Evolutionary conservation across 1,140 invertebrate genomes (phyloP), one percentile per base, ranked within the genome.

Genomic region (Bombyx mandarina): DNA sequence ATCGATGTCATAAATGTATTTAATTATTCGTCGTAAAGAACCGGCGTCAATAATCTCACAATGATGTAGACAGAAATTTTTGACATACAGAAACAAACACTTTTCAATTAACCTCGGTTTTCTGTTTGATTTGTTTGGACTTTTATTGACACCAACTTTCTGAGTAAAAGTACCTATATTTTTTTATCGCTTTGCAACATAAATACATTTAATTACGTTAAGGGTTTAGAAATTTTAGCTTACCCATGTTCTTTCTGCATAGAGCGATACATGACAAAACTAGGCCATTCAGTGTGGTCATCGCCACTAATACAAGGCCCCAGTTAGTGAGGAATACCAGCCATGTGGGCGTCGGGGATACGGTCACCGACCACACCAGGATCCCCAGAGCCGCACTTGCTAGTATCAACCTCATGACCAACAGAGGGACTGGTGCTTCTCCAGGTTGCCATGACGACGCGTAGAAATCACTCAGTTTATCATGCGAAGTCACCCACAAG

Each of bases 311-410:
- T 0, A 89, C 59, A 26, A 92, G 80, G 8, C 92, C 92, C 92
- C 93, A 93, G 67, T 93, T 91, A 8, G 93, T 94, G n/a, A 94
- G 86, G 71, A 91, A 94, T 45, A 93, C 91, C 5, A 90, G 77
- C 92, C 92, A 94, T 62, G 89, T 89, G 18, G 60, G 70, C 43
- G 61, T 61, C 56, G 58, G 45, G 8, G 63, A 57, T 61, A 60
- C 7, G 61, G 69, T 77, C 44, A 74, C 84, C 73, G 60, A 89
- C 87, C 58, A 92, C n/a, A 89, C 86, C 56, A 90, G 89, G 48
- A 83, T 77, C 12, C 60, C 74, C 42, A 74, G 45, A 6, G 77
- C 67, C 3, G 88, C 55, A 71, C 89, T 88, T 1, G 89, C 82
- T 35, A 92, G 73, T 2, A 89, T 6, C 75, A 90, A 80, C 35